These are phyloP conservation scores for Vultur gryphus DNA, from an alignment of 2,797 vertebrate genomes.

Conservation along the genomic window DNA sequence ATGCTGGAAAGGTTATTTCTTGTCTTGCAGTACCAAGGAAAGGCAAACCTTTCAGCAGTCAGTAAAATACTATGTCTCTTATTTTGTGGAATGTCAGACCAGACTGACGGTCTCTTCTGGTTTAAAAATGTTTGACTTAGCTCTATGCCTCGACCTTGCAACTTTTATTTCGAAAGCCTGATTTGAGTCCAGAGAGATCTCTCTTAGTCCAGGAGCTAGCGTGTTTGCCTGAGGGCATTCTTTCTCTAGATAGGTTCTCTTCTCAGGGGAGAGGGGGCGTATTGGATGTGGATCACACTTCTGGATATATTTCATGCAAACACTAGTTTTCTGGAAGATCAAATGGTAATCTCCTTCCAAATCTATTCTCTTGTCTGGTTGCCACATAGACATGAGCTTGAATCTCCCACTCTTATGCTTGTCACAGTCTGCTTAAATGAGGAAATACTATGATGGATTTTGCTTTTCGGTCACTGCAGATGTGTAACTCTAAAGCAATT, in stretches of 20 bases:
- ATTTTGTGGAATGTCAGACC: neutral
- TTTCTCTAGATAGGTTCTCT: neutral
- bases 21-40: neutral
- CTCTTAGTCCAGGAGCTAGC: neutral
- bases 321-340: neutral
- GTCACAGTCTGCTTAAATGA: neutral
- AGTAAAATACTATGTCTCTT: neutral
- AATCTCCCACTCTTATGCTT: neutral
- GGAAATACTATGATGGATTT: neutral
- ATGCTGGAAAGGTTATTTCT: neutral
- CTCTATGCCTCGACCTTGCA: neutral
- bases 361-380: neutral
- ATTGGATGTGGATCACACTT: neutral
- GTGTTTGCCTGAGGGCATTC: neutral
- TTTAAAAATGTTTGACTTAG: neutral
- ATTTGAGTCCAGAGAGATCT: neutral
- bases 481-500: neutral
- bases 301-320: neutral
- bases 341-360: neutral
- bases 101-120: neutral
- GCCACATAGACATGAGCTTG: rapidly evolving
- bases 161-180: neutral
- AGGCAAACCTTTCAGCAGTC: neutral
- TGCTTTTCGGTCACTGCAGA: neutral
- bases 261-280: neutral